These are phyloP conservation scores for Esox lucius DNA, from an alignment of 2,797 vertebrate genomes.

Conservation along the genomic window DNA sequence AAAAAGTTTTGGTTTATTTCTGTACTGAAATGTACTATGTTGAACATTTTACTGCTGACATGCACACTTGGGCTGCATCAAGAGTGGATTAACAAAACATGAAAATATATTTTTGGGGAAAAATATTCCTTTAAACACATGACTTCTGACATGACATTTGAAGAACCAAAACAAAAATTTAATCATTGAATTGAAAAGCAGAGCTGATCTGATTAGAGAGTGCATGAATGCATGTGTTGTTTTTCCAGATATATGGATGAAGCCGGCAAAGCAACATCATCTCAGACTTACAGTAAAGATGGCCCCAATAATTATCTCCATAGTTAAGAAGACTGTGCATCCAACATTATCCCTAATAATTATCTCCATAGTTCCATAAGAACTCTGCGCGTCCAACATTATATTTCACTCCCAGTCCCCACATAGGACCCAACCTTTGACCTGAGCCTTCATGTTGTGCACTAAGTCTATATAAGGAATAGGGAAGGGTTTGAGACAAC, in stretches of 20 bases:
- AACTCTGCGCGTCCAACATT: not conserved
- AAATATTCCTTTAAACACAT: constrained; percentile 9
- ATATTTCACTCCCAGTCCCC: not conserved
- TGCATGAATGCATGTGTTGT: constrained; percentile 45
- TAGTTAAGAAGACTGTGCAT: constrained; percentile 17
- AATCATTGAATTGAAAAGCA: constrained; percentile 43
- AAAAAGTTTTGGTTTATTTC: no score
- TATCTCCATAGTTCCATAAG: constrained; percentile 30
- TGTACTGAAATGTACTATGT: no score
- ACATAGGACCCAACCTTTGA: not conserved
- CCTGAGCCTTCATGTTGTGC: not conserved
- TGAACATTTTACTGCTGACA: no score
- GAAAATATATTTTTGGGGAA: no score
- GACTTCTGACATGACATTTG: constrained; percentile 47
- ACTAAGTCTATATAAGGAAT: not conserved
- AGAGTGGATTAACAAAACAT: no score
- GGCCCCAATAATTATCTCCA: constrained; percentile 46
- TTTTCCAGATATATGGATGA: constrained; percentile 55
- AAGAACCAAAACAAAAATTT: constrained; percentile 43
- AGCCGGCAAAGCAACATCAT: constrained; percentile 46
- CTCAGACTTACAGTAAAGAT: constrained; percentile 52
- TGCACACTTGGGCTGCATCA: no score
- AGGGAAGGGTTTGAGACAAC: not conserved
- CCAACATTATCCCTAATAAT: constrained; percentile 46
- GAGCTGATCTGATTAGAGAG: constrained; percentile 50